These are phyloP conservation scores for Cordilura impudica DNA, from an alignment of 2,888 invertebrate species.

Conservation along the genomic window DNA sequence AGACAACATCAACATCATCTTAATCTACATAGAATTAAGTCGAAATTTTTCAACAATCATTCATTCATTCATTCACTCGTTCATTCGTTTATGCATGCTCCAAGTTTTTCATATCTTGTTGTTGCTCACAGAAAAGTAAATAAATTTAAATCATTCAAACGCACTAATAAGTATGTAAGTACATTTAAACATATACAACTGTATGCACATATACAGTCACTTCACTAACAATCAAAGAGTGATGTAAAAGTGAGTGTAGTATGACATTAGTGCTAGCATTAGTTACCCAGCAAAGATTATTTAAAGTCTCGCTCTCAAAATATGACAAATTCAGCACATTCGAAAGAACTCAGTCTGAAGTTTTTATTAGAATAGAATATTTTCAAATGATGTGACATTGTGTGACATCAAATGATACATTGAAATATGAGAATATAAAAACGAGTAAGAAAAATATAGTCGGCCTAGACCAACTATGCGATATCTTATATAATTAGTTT, in stretches of 20 bases:
- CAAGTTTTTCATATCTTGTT: neutral
- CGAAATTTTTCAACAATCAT: constrained; percentile 39
- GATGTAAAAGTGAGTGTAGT: neutral
- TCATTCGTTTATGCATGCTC: constrained; percentile 13
- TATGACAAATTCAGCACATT: too few relatives aligned
- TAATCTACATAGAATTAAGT: constrained; percentile 55
- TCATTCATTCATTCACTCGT: constrained; percentile 27
- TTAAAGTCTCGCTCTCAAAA: too few relatives aligned
- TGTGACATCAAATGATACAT: too few relatives aligned
- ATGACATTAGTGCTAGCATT: neutral
- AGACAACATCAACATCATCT: constrained; percentile 3
- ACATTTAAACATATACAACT: neutral
- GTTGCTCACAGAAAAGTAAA: constrained; percentile 3
- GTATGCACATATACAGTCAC: too few relatives aligned
- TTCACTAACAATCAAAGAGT: neutral
- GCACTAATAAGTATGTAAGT: neutral
- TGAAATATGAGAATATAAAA: too few relatives aligned
- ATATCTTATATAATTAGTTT: too few relatives aligned
- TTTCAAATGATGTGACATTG: too few relatives aligned
- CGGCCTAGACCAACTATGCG: too few relatives aligned
- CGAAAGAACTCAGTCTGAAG: too few relatives aligned
- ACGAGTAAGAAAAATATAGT: too few relatives aligned
- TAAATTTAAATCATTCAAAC: constrained; percentile 13
- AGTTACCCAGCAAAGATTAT: too few relatives aligned
- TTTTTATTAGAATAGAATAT: too few relatives aligned